Conservation (phyloP, 2,888 invertebrate genomes). For the Alloscopus bannaensis region DNA sequence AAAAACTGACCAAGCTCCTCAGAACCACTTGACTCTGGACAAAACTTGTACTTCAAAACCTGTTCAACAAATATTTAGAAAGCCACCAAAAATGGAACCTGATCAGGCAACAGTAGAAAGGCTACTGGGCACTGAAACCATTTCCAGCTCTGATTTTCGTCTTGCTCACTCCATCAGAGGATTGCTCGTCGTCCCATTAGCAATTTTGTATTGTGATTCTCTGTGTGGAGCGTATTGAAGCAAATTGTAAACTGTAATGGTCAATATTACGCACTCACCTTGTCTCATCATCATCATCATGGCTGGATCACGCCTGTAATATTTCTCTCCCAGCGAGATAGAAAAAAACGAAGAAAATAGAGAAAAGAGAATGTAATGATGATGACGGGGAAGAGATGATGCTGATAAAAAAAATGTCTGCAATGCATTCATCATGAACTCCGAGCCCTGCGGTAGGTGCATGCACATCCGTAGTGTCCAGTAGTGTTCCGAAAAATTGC, state of each 20-base stretch:
- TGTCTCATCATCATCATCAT: constrained; percentile 25
- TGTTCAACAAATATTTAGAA: not conserved
- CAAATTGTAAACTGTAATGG: constrained; percentile 37
- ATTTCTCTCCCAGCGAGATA: constrained; percentile 19
- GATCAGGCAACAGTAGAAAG: constrained; percentile 46
- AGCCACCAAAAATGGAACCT: constrained; percentile 30
- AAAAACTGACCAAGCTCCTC: not conserved
- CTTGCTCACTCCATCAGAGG: constrained; percentile 20
- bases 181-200: constrained; percentile 7
- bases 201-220: constrained; percentile 14
- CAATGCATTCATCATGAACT: constrained; percentile 8
- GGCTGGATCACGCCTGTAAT: constrained; percentile 20
- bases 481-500: no score
- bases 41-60: no score
- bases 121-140: constrained; percentile 53
- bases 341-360: constrained; percentile 9
- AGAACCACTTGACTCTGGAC: not conserved
- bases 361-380: constrained; percentile 26
- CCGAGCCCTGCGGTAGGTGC: constrained; percentile 33
- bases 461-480: no score
- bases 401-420: constrained; percentile 22
- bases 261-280: constrained; percentile 41
- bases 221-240: not conserved
- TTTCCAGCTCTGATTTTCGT: constrained; percentile 49
- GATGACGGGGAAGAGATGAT: constrained; percentile 16